These are phyloP conservation scores for Myodes glareolus DNA, from an alignment of 2,113 vertebrate genomes.

Conservation along the genomic window DNA sequence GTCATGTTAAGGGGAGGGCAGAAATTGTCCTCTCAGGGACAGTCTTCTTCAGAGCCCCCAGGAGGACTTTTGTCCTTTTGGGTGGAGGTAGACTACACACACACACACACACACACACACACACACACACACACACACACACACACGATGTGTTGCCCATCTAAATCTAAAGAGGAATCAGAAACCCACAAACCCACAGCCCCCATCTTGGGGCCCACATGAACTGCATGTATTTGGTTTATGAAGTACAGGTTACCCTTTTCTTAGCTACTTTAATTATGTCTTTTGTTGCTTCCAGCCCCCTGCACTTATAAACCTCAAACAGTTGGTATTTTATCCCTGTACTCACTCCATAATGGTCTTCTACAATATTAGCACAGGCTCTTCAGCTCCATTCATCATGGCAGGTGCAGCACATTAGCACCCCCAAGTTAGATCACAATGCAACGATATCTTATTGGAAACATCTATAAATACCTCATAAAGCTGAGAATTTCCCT, in stretches of 20 bases:
- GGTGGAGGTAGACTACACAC: not conserved
- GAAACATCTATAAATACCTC: conserved; percentile 78
- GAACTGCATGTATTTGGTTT: conserved; percentile 45
- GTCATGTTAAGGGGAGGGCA: not conserved
- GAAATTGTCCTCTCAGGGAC: not conserved
- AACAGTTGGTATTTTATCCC: conserved; percentile 64
- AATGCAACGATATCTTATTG: conserved; percentile 72
- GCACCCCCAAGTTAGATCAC: conserved; percentile 72
- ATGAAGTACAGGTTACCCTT: conserved; percentile 5
- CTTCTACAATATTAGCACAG: not conserved
- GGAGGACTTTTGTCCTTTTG: not conserved
- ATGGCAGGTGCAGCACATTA: conserved; percentile 74
- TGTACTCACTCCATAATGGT: conserved; percentile 63
- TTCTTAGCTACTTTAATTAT: conserved; percentile 27
- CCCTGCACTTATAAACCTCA: conserved; percentile 35
- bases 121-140: too few relatives aligned
- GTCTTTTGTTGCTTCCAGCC: conserved; percentile 30
- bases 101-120: too few relatives aligned
- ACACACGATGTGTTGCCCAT: not conserved
- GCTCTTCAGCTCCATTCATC: conserved; percentile 72
- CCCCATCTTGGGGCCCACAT: not conserved
- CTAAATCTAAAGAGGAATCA: not conserved
- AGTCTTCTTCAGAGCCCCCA: not conserved
- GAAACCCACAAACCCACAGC: not conserved
- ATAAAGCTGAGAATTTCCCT: conserved; percentile 81